Base-by-base conservation (phyloP, 2,888 invertebrate genomes). In the Lissocephala sabroskyi region DNA sequence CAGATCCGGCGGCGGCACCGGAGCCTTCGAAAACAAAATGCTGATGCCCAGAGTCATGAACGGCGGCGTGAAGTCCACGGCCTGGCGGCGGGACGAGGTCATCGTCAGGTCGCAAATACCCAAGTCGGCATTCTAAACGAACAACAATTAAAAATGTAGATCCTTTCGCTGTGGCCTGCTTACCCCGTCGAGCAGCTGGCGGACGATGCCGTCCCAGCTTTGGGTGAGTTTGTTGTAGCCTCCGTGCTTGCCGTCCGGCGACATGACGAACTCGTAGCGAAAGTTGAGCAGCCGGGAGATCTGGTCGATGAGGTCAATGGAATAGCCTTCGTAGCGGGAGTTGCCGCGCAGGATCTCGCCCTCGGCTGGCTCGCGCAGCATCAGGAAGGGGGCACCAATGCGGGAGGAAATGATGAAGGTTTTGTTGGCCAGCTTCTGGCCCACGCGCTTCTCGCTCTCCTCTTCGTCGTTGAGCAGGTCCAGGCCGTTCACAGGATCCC, bases 1-100 rank as follows among this genome's bases (percentile, higher is more conserved):
- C 28, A 97, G 85, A 81, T 93, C 92, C 3, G 96, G 92, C 1
- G 79, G 80, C 44, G 92, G 90, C 46, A 91, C 90, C 49, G 88
- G 88, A 3, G 96, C 91, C 79, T 93, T 93, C 52, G 92, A 89
- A 86, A 91, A 96, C 49, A 96, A 84, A 81, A 97, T 96, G 77
- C 95, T 94, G 65, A 96, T 95, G 87, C 95, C 96, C 52, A 98
- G 86, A 57, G 95, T 97, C 95, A 99, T 97, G 86, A 98, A 99
- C 0, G 98, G 98, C 85, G 96, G 96, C 1, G 96, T 96, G 84
- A 97, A 97, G 85, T 97, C 97, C 6, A 96, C 95, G 11, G 91
- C 92, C 66, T 91, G 89, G 64, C 97, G 91, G 44, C 98, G 87
- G 48, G 94, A 92, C 78, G 94, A 95, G 7, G 96, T 98, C 77